A percentile compares a stretch with the other conserved stretches of the same genome.
Conservation (phyloP, 2,797 vertebrate genomes). For the Sebastes kiyomatsui region DNA sequence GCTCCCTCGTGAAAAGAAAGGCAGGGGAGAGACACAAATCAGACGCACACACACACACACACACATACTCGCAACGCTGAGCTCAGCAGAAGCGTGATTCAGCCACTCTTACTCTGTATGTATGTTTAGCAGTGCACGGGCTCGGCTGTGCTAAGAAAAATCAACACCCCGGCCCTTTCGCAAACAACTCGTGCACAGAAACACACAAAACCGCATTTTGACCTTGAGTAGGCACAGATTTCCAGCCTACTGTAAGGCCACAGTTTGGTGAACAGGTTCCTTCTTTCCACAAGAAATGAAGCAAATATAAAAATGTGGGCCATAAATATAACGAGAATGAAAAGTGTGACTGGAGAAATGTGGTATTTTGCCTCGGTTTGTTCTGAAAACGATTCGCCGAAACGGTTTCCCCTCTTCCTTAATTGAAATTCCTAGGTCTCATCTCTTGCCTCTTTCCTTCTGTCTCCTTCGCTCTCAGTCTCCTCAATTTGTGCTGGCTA, state of each 20-base stretch:
- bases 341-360: slow-evolving; percentile 35
- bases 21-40: slow-evolving; percentile 47
- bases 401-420: slow-evolving; percentile 18
- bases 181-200: neutral
- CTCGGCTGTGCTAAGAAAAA: slow-evolving; percentile 4
- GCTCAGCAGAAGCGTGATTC: slow-evolving; percentile 61
- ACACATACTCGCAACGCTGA: slow-evolving; percentile 40
- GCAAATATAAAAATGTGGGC: slow-evolving; percentile 10
- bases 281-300: neutral
- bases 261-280: neutral
- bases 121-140: slow-evolving; percentile 33
- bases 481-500: slow-evolving; percentile 62
- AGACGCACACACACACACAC: slow-evolving; percentile 15
- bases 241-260: neutral
- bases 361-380: slow-evolving; percentile 17
- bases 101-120: slow-evolving; percentile 26
- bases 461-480: slow-evolving; percentile 22
- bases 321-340: slow-evolving; percentile 32
- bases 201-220: neutral
- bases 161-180: neutral
- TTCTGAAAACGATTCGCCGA: slow-evolving; percentile 28
- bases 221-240: slow-evolving; percentile 22
- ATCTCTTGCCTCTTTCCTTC: slow-evolving; percentile 23
- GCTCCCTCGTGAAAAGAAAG: slow-evolving; percentile 48
- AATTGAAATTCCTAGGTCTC: slow-evolving; percentile 62